Evolutionary conservation across 2,888 invertebrate species (phyloP).

Genomic region (Eurois occulta): DNA sequence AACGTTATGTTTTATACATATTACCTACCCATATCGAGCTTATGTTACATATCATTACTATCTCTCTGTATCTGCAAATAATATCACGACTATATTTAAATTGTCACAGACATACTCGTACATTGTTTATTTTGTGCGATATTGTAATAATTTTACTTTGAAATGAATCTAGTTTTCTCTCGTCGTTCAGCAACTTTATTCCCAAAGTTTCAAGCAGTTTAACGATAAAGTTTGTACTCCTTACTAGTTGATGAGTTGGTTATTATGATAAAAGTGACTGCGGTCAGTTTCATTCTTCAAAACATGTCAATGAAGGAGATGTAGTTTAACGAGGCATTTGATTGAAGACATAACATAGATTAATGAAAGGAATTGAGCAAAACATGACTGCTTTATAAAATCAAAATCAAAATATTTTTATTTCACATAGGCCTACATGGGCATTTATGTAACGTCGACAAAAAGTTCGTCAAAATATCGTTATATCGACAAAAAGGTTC

Average conservation of each 20-base stretch:
- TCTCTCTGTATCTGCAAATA: conserved; percentile 29
- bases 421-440: too few relatives aligned
- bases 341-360: not conserved
- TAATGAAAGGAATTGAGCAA: not conserved
- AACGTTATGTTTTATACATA: not conserved
- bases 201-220: not conserved
- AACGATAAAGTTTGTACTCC: not conserved
- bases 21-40: not conserved
- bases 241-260: not conserved
- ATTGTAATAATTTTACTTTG: conserved; percentile 28
- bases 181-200: conserved; percentile 1
- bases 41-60: conserved; percentile 22
- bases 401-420: too few relatives aligned
- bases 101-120: conserved; percentile 2
- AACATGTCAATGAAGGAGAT: not conserved
- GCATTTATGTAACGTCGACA: too few relatives aligned
- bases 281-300: too few relatives aligned
- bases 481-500: too few relatives aligned
- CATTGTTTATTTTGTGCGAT: conserved; percentile 10
- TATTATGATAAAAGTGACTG: not conserved
- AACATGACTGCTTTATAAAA: not conserved
- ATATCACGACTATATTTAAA: conserved; percentile 29
- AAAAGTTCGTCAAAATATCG: too few relatives aligned
- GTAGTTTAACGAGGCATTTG: not conserved
- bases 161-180: conserved; percentile 19